Percentiles rank a stretch among this genome's conserved stretches.
Evolutionary conservation across 2,888 invertebrate genomes (phyloP).

Genomic region (Xylota segnis): DNA sequence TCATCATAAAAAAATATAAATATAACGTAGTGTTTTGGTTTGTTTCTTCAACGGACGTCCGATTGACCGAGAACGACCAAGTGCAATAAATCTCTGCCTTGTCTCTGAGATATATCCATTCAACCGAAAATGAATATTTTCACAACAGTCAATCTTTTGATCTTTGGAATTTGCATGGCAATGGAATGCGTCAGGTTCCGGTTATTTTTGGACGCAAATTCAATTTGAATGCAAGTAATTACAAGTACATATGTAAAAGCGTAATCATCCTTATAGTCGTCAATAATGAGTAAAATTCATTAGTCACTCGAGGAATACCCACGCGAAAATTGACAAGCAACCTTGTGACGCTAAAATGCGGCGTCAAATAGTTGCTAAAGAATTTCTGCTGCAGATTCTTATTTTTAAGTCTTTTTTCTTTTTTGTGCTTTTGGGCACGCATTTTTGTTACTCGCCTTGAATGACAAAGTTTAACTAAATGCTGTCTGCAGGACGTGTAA

Average conservation of each 20-base stretch:
- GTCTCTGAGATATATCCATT: constrained; percentile 22
- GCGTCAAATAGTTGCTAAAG: constrained; percentile 16
- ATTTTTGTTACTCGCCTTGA: constrained; percentile 14
- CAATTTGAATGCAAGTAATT: not conserved
- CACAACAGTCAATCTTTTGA: constrained; percentile 33
- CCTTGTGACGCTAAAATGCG: constrained; percentile 1
- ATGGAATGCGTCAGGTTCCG: constrained; percentile 24
- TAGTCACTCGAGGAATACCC: not conserved
- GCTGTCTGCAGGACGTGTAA: constrained; percentile 7
- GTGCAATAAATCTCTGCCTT: constrained; percentile 44
- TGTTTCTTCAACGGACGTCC: constrained; percentile 3
- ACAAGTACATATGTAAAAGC: not conserved
- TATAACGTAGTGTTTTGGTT: not conserved
- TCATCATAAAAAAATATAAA: constrained; percentile 5
- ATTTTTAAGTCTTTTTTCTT: not conserved
- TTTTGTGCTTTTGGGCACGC: not conserved
- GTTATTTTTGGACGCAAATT: constrained; percentile 16
- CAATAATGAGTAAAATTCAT: constrained; percentile 11
- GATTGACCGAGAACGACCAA: constrained; percentile 18
- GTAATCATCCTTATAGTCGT: constrained; percentile 1
- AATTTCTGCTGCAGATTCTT: constrained; percentile 1
- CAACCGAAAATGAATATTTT: constrained; percentile 14
- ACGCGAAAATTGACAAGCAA: constrained; percentile 7
- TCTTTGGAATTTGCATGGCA: constrained; percentile 36
- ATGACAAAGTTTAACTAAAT: not conserved